phyloP scores from a whole-genome alignment of 2,797 vertebrate genomes.

The Halcyon leucocephala region DNA sequence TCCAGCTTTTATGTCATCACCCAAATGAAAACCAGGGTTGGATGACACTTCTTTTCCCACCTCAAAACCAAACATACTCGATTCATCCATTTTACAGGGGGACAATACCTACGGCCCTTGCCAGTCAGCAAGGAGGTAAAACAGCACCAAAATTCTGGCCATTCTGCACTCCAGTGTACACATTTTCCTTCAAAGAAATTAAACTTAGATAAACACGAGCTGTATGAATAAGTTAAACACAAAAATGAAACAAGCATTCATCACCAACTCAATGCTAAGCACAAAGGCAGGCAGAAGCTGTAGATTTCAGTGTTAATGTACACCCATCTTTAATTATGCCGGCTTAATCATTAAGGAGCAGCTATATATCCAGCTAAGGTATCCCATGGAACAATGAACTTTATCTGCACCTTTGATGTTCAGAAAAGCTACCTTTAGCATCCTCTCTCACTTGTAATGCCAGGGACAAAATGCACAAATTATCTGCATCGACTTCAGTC shows the following conservation, averaged over 20 bases:
- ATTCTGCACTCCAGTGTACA: background rate
- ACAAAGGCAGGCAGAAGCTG: background rate
- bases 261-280: background rate
- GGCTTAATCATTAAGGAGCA: background rate
- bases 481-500: background rate
- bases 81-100: background rate
- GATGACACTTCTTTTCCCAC: background rate
- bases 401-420: background rate
- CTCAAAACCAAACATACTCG: rapidly evolving
- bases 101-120: background rate
- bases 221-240: background rate
- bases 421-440: slow-evolving; percentile 18
- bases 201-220: background rate
- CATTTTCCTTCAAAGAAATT: background rate
- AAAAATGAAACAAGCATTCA: background rate
- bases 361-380: background rate
- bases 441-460: background rate
- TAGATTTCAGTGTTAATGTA: background rate
- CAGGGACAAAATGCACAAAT: background rate
- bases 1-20: background rate
- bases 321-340: background rate
- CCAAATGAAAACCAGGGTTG: background rate
- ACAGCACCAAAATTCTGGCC: background rate
- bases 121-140: background rate
- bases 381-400: background rate